A percentile compares a stretch with the other conserved stretches of the same genome.
Conservation (phyloP, 2,888 invertebrate species). For the Dioctria linearis region DNA sequence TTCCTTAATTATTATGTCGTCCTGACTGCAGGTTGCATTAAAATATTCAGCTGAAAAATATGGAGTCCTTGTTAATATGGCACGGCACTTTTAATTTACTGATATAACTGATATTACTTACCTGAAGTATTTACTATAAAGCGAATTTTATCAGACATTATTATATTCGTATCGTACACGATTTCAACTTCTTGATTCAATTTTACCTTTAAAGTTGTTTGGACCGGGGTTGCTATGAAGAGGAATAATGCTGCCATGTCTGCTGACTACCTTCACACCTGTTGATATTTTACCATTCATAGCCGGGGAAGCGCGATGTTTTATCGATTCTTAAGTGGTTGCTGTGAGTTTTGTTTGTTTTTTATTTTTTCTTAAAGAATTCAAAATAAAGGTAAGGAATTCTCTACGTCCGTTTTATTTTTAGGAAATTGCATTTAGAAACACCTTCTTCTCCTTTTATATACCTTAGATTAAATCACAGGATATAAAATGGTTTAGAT, state of each 20-base stretch:
- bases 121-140: conserved; percentile 71
- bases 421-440: too few relatives aligned
- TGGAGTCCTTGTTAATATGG: background rate
- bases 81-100: background rate
- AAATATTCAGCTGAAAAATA: conserved; percentile 67
- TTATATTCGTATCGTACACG: background rate
- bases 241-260: conserved; percentile 4
- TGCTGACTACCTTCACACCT: conserved; percentile 10
- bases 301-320: background rate
- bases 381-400: too few relatives aligned
- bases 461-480: too few relatives aligned
- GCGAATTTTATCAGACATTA: conserved; percentile 65
- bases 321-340: too few relatives aligned
- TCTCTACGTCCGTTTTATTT: too few relatives aligned
- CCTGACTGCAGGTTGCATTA: conserved; percentile 66
- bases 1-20: conserved; percentile 69
- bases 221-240: conserved; percentile 14
- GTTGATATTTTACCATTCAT: background rate
- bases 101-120: conserved; percentile 58
- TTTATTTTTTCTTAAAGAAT: too few relatives aligned
- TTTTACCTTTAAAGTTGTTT: conserved; percentile 33
- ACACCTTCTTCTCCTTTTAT: too few relatives aligned
- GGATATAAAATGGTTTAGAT: too few relatives aligned
- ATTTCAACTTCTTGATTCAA: background rate
- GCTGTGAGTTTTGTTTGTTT: too few relatives aligned